Evolutionary conservation across 2,797 vertebrate genomes (phyloP), one percentile per base, ranked within the genome.

Genomic region (Uromys caudimaculatus): DNA sequence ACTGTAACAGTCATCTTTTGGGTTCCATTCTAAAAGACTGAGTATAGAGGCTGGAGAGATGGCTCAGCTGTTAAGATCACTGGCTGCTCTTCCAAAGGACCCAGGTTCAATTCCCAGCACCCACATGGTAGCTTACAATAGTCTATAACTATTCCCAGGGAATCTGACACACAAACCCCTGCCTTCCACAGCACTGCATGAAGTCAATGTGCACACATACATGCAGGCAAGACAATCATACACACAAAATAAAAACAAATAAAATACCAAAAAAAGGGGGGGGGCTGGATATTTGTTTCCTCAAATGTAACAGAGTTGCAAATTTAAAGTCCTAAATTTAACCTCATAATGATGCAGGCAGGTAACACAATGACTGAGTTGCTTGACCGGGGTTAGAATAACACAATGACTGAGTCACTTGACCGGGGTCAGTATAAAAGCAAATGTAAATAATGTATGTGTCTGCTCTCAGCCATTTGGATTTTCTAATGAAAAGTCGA

Each of bases 401-500:
- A 47, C 32, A 41, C 87, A 96, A 84, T 60, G 29, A 38, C 60
- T 85, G 71, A 83, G 24, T 27, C 16, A 24, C 52, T 93, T 96
- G 78, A 79, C 7, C 71, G 41, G 67, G 79, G 54, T 96, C 90
- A 92, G 50, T 84, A 35, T 32, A 71, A 85, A 96, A 64, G 44
- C 79, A 76, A 82, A 96, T 90, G 58, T 97, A 95, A 97, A 91
- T 96, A 96, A 97, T 89, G 91, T 11, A 83, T 85, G 56, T 67
- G 47, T 90, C 64, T 77, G 38, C 29, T 91, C 93, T 96, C 79
- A 93, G 44, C 73, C 52, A 54, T 81, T 94, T 64, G 44, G 77
- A 91, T 97, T 96, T 97, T 96, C 71, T 91, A 95, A 88, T 87
- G 89, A 89, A 97, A 97, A 93, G 90, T 69, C 87, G 19, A 77